A percentile compares a stretch with the other conserved stretches of the same genome.
Conservation (phyloP, 2,888 invertebrate species). For the Philereme transversata region DNA sequence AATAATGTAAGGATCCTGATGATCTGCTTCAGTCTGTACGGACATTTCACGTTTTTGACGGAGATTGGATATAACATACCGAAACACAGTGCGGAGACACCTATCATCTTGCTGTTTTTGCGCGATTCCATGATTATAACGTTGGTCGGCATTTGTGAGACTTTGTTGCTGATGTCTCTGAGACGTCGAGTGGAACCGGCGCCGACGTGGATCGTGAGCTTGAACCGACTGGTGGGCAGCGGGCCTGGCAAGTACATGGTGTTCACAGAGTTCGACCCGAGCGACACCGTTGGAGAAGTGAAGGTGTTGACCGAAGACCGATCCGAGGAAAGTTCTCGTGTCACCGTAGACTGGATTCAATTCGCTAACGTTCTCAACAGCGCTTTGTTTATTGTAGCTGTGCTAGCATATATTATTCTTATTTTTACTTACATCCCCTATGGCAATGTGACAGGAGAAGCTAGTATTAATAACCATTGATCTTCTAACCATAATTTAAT, state of each 20-base stretch:
- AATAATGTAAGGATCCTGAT: conserved; percentile 83
- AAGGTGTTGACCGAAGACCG: conserved; percentile 56
- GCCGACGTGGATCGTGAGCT: conserved; percentile 61
- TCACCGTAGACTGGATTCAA: conserved; percentile 65
- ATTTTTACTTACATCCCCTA: conserved; percentile 66
- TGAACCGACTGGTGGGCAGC: conserved; percentile 58
- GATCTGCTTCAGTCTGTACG: conserved; percentile 84
- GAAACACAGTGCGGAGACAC: conserved; percentile 83
- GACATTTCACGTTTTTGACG: conserved; percentile 84
- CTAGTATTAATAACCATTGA: conserved; percentile 5
- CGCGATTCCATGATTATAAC: conserved; percentile 76
- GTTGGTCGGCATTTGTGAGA: conserved; percentile 61
- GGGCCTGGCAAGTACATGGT: conserved; percentile 72
- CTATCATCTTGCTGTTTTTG: conserved; percentile 78
- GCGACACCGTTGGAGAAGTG: conserved; percentile 46
- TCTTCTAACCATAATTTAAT: neutral
- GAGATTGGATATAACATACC: conserved; percentile 85
- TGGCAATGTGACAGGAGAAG: conserved; percentile 38
- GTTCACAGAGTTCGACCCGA: conserved; percentile 75
- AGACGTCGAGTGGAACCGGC: conserved; percentile 56
- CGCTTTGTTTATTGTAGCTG: conserved; percentile 56
- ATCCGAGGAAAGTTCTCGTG: conserved; percentile 33
- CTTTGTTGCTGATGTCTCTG: conserved; percentile 65
- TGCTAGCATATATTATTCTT: conserved; percentile 66
- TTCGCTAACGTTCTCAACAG: conserved; percentile 71